Conservation (phyloP, 2,888 invertebrate species). For the Drosophila imparisetae region DNA sequence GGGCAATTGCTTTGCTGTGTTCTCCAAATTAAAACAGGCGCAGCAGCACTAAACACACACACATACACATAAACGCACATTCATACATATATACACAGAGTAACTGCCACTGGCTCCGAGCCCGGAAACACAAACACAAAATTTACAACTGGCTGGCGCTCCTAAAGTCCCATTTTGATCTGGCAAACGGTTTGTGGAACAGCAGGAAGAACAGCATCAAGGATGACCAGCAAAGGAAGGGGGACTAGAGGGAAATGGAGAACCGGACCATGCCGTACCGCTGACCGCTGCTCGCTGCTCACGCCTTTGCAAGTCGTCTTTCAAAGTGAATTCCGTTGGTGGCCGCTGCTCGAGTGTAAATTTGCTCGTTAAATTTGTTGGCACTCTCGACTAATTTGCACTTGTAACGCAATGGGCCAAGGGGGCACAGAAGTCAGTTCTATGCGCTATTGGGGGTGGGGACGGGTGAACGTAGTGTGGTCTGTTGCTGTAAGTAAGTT, state of each 20-base stretch:
- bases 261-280: conserved; percentile 13
- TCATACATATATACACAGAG: not conserved
- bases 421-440: conserved; percentile 14
- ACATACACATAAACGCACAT: not conserved
- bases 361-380: conserved; percentile 81
- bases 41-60: conserved; percentile 15
- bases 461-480: conserved; percentile 13
- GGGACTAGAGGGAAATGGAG: not conserved
- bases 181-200: conserved; percentile 41
- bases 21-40: conserved; percentile 72
- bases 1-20: conserved; percentile 63
- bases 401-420: conserved; percentile 68
- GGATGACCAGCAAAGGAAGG: not conserved
- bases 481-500: conserved; percentile 36
- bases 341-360: conserved; percentile 75
- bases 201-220: not conserved
- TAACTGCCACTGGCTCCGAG: conserved; percentile 30
- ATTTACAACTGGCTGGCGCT: conserved; percentile 60
- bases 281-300: conserved; percentile 51
- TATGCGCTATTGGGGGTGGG: not conserved
- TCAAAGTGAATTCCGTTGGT: conserved; percentile 50
- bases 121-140: conserved; percentile 60
- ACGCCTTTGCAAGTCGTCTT: conserved; percentile 29
- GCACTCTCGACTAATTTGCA: conserved; percentile 81
- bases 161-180: conserved; percentile 52